Percentiles rank a stretch among this genome's conserved stretches.
Conservation (phyloP, 2,888 invertebrate species). For the Gnatocerus cornutus region DNA sequence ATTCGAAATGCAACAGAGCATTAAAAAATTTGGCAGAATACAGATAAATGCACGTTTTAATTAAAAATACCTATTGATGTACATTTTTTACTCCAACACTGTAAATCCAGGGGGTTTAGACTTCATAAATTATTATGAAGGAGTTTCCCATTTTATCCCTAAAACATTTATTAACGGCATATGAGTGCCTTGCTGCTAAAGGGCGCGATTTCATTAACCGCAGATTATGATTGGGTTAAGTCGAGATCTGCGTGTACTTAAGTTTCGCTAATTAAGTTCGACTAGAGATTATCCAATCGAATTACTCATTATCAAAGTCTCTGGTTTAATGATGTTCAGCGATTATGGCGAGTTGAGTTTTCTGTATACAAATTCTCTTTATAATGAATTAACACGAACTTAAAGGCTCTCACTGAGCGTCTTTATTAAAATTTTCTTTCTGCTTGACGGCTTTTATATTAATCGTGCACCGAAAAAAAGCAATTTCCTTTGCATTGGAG, state of each 20-base stretch:
- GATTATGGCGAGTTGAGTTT: conserved; percentile 7
- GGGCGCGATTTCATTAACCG: conserved; percentile 61
- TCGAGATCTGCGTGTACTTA: conserved; percentile 35
- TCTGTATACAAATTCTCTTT: conserved; percentile 17
- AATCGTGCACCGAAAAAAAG: conserved; percentile 7
- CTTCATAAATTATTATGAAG: too few relatives aligned
- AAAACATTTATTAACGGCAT: conserved; percentile 17
- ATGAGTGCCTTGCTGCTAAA: conserved; percentile 39
- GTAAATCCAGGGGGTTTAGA: too few relatives aligned
- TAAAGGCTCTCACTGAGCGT: conserved; percentile 10
- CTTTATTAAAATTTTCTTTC: conserved; percentile 39
- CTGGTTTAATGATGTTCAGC: conserved; percentile 32
- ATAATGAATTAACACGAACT: conserved; percentile 34
- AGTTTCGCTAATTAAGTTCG: conserved; percentile 43
- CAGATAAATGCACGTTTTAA: too few relatives aligned
- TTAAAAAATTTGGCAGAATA: too few relatives aligned
- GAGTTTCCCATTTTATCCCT: too few relatives aligned
- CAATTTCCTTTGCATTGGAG: conserved; percentile 20
- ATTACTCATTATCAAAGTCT: conserved; percentile 38
- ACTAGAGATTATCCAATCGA: conserved; percentile 43
- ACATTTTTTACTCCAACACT: too few relatives aligned
- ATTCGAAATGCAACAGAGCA: too few relatives aligned
- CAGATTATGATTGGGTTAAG: conserved; percentile 61
- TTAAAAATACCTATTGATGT: too few relatives aligned
- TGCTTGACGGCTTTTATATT: conserved; percentile 24